Conservation (phyloP, 2,888 invertebrate species). For the Schizotus pectinicornis region DNA sequence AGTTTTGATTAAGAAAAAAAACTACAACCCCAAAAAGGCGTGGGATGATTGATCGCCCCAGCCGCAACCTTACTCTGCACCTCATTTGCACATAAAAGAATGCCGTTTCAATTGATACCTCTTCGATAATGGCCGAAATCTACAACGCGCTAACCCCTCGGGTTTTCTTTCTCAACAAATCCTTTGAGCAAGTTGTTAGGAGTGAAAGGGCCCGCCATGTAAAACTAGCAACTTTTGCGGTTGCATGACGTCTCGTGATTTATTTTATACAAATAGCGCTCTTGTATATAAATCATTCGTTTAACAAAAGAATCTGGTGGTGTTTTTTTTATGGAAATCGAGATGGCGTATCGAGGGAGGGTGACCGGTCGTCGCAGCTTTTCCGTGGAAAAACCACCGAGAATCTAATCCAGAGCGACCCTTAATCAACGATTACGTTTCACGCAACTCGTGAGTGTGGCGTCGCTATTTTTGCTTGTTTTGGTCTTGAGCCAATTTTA, state of each 20-base stretch:
- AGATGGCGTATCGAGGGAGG: no score
- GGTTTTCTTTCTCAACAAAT: constrained; percentile 23
- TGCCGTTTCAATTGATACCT: constrained; percentile 33
- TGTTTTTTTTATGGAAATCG: constrained; percentile 18
- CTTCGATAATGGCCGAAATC: constrained; percentile 34
- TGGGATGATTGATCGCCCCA: constrained; percentile 35
- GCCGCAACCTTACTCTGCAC: constrained; percentile 16
- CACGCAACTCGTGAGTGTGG: no score
- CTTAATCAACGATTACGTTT: no score
- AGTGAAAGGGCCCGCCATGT: not conserved
- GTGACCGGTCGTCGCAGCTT: no score
- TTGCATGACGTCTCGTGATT: constrained; percentile 39
- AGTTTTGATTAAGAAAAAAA: no score
- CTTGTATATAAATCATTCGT: constrained; percentile 38
- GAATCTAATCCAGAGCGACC: no score
- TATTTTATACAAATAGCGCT: constrained; percentile 36
- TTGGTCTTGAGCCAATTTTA: no score
- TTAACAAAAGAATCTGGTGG: constrained; percentile 39
- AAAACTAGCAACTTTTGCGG: constrained; percentile 3
- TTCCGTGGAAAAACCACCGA: no score
- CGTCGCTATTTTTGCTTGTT: no score
- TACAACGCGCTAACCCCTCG: constrained; percentile 19
- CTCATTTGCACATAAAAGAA: constrained; percentile 35
- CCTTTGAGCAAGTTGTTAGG: no score
- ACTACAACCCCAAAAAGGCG: constrained; percentile 20